phyloP scores from a whole-genome alignment of 2,113 vertebrate species.

The Hemiprocne comata region DNA sequence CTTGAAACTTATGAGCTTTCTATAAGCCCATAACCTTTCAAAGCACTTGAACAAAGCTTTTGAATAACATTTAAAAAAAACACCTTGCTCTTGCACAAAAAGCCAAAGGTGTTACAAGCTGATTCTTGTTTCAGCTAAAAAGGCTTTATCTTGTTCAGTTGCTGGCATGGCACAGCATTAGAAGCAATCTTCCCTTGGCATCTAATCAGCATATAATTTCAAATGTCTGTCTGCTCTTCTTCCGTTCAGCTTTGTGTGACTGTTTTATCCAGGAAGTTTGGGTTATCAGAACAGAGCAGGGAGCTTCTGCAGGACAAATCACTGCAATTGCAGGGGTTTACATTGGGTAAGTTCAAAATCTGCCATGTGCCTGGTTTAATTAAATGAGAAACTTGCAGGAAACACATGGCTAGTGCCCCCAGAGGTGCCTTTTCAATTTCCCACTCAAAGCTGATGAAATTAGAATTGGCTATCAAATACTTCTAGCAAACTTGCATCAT shows the following conservation, averaged over 20 bases:
- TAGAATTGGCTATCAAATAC: constrained; percentile 59
- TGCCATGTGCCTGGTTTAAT: background rate
- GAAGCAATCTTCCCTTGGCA: constrained; percentile 21
- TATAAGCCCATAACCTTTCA: background rate
- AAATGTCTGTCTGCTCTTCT: background rate
- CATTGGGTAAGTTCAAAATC: background rate
- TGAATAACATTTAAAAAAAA: background rate
- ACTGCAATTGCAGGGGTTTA: background rate
- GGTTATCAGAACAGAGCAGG: background rate
- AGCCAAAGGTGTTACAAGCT: background rate
- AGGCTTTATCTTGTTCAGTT: background rate
- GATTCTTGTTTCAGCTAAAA: background rate
- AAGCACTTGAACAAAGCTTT: background rate
- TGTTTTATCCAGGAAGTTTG: background rate
- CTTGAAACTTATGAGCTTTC: background rate
- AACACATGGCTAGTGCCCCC: background rate
- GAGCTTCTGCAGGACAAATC: background rate
- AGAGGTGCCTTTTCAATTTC: constrained; percentile 37
- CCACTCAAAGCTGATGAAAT: constrained; percentile 42
- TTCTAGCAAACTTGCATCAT: constrained; percentile 33
- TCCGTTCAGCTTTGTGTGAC: background rate
- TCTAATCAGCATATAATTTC: constrained; percentile 37
- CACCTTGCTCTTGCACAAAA: background rate
- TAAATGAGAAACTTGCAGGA: background rate
- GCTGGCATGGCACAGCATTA: background rate